Base-by-base conservation (phyloP, 2,797 vertebrate genomes). In the Gymnoscopelus braueri region DNA sequence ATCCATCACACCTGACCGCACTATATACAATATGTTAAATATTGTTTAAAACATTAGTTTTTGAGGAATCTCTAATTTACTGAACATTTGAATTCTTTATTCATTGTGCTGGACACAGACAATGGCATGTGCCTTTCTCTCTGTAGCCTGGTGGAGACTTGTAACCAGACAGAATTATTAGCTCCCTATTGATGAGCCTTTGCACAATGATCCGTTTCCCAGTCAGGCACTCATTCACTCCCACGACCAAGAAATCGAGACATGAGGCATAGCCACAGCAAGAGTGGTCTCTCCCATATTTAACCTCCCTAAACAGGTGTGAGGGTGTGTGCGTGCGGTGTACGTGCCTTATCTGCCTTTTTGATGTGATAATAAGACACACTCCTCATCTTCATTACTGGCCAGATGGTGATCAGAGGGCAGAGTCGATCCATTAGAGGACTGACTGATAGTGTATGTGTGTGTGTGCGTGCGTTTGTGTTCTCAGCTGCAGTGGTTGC, bases 401-500 rank as follows among this genome's bases (percentile, higher is more conserved):
- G 60, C 63, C 83, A 69, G 72, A 65, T 79, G 61, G 78, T 48
- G 50, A n/a, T 72, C 75, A 61, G 56, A 73, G 60, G 69, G 29
- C 60, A 48, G 66, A 75, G n/a, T 66, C 58, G 35, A 49, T 73
- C 63, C 56, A 5, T 32, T 12, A 63, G 39, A 63, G 39, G 74
- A 32, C 71, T 75, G 19, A 54, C 83, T 72, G 49, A 72, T 49
- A 71, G 24, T 73, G 58, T 44, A 24, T 79, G 58, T 44, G 29
- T 79, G 65, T 71, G 60, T 83, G 15, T 85, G 65, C 87, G 55
- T 88, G 54, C 88, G 59, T 85, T 80, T 29, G 26, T 53, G 59
- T 85, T 80, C 71, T 65, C 73, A 98, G 98, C 93, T 99, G 75
- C 97, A 98, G 92, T 99, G 98, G 98, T 93, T 99, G 84, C 82